These are phyloP conservation scores for Anthopleura xanthogrammica DNA, from an alignment of 92 coral and sea anemone genomes.

Conservation along the genomic window DNA sequence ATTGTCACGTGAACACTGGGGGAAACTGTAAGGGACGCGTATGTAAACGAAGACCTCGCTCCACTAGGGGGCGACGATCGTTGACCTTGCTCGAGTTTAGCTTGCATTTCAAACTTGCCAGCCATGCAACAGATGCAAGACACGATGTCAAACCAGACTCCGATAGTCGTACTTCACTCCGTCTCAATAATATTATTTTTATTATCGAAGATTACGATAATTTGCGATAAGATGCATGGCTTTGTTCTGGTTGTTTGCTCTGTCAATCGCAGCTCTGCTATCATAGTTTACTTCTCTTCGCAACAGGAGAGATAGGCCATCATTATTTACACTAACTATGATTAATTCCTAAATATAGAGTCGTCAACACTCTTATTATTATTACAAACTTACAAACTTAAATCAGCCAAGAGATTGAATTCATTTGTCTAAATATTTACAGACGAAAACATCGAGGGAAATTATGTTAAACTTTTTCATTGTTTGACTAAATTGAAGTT, in stretches of 20 bases:
- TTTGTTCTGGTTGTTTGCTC: neutral
- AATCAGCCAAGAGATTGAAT: neutral
- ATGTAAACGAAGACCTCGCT: too few species aligned
- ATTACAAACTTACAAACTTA: neutral
- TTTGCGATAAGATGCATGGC: neutral
- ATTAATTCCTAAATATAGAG: constrained; percentile 11
- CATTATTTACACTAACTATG: neutral
- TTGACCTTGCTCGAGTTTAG: neutral
- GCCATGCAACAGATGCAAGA: neutral
- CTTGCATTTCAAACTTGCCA: too few species aligned
- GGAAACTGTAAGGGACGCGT: too few species aligned
- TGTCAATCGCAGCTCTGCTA: neutral
- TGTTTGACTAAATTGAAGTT: neutral
- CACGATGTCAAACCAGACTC: neutral
- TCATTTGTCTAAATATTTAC: constrained; percentile 1
- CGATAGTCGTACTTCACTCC: neutral
- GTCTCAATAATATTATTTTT: neutral
- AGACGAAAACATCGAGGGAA: neutral
- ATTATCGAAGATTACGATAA: neutral
- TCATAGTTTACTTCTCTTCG: neutral
- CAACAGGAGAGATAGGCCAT: neutral
- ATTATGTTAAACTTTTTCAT: neutral
- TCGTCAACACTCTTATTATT: constrained; percentile 17
- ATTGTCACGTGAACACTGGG: neutral
- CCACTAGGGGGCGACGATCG: neutral